phyloP scores from a whole-genome alignment of 1,140 invertebrate species.

The Protaetia brevitarsis region DNA sequence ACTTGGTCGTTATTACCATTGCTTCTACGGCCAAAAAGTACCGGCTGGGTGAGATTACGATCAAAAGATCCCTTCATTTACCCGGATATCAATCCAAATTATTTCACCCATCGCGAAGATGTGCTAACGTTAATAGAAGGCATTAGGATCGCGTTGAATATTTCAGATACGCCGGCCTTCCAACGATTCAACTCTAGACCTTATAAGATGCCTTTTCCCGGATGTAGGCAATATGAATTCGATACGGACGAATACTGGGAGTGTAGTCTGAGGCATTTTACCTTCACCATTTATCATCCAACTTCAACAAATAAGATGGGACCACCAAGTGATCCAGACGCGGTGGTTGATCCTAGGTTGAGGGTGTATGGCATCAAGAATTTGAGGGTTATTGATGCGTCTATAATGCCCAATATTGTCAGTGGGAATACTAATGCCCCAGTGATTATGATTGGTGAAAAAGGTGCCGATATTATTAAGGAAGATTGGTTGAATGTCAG shows the following conservation, averaged over 20 bases:
- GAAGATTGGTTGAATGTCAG: constrained; percentile 54
- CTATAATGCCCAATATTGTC: constrained; percentile 63
- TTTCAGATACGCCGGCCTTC: constrained; percentile 78
- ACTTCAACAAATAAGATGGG: constrained; percentile 87
- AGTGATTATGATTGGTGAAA: constrained; percentile 65
- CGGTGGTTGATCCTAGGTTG: constrained; percentile 74
- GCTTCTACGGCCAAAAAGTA: constrained; percentile 76
- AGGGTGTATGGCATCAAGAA: constrained; percentile 55
- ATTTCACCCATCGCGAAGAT: constrained; percentile 79
- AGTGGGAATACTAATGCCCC: constrained; percentile 65
- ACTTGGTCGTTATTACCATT: constrained; percentile 82
- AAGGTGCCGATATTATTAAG: constrained; percentile 63
- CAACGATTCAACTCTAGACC: constrained; percentile 75
- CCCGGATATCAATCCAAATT: constrained; percentile 89
- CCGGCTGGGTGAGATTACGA: constrained; percentile 74
- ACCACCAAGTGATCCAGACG: constrained; percentile 65
- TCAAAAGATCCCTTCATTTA: constrained; percentile 75
- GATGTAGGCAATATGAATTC: constrained; percentile 65
- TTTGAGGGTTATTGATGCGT: constrained; percentile 62
- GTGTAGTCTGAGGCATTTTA: constrained; percentile 76
- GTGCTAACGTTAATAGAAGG: constrained; percentile 73
- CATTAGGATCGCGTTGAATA: constrained; percentile 75
- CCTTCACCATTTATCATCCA: constrained; percentile 84
- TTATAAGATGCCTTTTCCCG: constrained; percentile 75
- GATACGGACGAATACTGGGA: constrained; percentile 87